phyloP scores from a whole-genome alignment of 2,113 vertebrate species.

The Ptychochromis oligacanthus region DNA sequence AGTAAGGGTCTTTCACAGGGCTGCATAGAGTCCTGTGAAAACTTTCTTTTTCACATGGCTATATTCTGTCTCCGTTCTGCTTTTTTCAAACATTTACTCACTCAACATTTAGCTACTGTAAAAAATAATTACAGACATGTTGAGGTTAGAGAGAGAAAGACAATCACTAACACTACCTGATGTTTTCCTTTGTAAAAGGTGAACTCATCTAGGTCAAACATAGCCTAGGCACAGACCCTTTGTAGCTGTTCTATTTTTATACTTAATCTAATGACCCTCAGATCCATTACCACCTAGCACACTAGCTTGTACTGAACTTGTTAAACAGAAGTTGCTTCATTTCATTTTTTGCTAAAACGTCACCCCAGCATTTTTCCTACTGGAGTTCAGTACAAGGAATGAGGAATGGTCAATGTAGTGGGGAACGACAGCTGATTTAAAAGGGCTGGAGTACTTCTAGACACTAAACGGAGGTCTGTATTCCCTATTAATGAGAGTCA shows the following conservation, averaged over 20 bases:
- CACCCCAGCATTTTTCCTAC: background rate
- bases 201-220: constrained; percentile 61
- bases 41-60: background rate
- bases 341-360: background rate
- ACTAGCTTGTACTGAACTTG: background rate
- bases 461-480: constrained; percentile 52
- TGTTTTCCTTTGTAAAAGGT: constrained; percentile 45
- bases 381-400: background rate
- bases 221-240: constrained; percentile 23
- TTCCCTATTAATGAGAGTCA: constrained; percentile 55
- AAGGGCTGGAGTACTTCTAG: constrained; percentile 33
- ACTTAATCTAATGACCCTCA: constrained; percentile 24
- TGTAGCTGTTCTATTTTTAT: constrained; percentile 51
- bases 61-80: background rate
- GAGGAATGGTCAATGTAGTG: constrained; percentile 27
- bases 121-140: background rate
- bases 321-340: constrained; percentile 24
- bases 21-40: background rate
- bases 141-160: background rate
- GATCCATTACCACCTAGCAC: constrained; percentile 29
- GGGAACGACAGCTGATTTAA: constrained; percentile 35
- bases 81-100: background rate
- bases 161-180: constrained; percentile 1
- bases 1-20: no score
- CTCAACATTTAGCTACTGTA: background rate